Conservation (phyloP, 2,797 vertebrate genomes). For the Pseudochromis fuscus region DNA sequence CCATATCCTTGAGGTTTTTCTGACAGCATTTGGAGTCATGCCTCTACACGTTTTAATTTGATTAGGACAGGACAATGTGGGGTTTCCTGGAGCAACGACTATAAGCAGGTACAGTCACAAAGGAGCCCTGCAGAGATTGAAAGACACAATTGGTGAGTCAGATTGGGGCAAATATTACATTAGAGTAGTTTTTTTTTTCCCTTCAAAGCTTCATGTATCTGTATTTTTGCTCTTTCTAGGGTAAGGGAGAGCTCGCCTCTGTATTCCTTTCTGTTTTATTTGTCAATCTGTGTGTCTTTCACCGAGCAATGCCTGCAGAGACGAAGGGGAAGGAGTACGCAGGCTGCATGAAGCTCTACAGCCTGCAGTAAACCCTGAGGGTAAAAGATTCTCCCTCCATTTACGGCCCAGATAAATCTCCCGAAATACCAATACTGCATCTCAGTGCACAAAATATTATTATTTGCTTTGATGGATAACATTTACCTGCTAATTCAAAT, state of each 20-base stretch:
- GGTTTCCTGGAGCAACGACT: constrained; percentile 54
- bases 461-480: constrained; percentile 85
- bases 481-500: constrained; percentile 85
- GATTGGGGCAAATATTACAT: constrained; percentile 60
- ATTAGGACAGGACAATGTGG: constrained; percentile 64
- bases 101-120: constrained; percentile 49
- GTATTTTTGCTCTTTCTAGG: constrained; percentile 10
- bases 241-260: not conserved
- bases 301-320: constrained; percentile 44
- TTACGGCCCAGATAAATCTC: constrained; percentile 78
- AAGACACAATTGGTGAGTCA: constrained; percentile 36
- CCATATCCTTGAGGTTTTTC: constrained; percentile 69
- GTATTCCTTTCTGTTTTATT: constrained; percentile 37
- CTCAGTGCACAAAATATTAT: constrained; percentile 76
- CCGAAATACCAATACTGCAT: constrained; percentile 80
- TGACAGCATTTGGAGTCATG: constrained; percentile 54
- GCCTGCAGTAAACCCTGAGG: constrained; percentile 63
- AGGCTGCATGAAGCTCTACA: constrained; percentile 40
- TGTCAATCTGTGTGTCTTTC: constrained; percentile 35
- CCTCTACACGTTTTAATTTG: constrained; percentile 71
- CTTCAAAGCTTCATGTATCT: constrained; percentile 29
- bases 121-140: constrained; percentile 48
- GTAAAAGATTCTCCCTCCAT: constrained; percentile 52
- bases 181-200: constrained; percentile 14
- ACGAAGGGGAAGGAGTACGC: not conserved